A percentile compares a stretch with the other conserved stretches of the same genome.
Evolutionary conservation across 2,797 vertebrate genomes (phyloP).

Genomic region (Sebastes nivosus): DNA sequence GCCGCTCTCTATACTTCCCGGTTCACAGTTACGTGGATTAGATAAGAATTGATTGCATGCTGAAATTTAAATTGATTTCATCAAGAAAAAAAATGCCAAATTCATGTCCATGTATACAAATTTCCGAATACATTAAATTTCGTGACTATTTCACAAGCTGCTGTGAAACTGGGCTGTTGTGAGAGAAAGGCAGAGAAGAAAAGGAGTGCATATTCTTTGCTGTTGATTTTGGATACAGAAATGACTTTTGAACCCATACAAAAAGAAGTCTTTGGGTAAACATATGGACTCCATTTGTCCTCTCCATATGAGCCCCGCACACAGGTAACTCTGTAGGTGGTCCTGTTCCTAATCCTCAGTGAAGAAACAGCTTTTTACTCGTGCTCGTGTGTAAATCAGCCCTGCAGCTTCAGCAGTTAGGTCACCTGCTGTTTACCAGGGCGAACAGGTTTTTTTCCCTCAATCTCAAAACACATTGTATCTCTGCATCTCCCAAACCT

Average conservation of each 20-base stretch:
- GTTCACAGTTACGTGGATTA: too few species aligned
- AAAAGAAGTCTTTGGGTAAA: slow-evolving; percentile 16
- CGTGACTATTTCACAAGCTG: too few species aligned
- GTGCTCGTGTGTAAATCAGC: slow-evolving; percentile 31
- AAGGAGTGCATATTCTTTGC: not conserved
- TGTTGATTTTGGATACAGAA: slow-evolving; percentile 25
- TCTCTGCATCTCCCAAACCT: not conserved
- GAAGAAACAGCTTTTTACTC: slow-evolving; percentile 18
- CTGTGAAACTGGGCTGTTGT: too few species aligned
- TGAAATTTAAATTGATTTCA: too few species aligned
- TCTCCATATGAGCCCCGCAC: slow-evolving; percentile 2
- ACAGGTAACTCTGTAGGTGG: slow-evolving; percentile 34
- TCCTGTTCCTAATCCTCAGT: slow-evolving; percentile 28
- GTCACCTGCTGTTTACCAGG: slow-evolving; percentile 22
- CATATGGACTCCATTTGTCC: slow-evolving; percentile 46
- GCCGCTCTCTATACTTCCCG: accelerated
- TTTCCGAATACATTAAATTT: too few species aligned
- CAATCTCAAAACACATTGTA: not conserved
- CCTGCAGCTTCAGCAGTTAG: slow-evolving; percentile 5
- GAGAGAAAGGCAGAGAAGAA: not conserved
- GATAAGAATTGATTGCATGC: too few species aligned
- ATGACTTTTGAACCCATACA: slow-evolving; percentile 14
- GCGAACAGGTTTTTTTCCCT: not conserved
- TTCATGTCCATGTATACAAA: too few species aligned
- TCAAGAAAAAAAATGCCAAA: too few species aligned